These are phyloP conservation scores for Psilanteris sp. DNA, from an alignment of 1,140 invertebrate genomes.

Conservation along the genomic window DNA sequence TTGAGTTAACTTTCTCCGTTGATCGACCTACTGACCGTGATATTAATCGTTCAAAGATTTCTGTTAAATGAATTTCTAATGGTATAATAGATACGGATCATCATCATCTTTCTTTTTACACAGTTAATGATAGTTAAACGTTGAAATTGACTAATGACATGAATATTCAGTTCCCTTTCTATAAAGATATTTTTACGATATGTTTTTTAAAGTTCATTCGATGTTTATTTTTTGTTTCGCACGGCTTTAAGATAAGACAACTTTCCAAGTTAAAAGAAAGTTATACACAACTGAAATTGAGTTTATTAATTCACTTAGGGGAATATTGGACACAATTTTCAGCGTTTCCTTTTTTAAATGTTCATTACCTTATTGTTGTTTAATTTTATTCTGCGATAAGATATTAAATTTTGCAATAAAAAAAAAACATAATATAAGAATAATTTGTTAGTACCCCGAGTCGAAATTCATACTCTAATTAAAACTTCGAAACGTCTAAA, in stretches of 20 bases:
- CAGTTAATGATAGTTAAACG: too few relatives aligned
- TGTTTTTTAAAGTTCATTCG: constrained; percentile 16
- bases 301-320: constrained; percentile 45
- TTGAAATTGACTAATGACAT: too few relatives aligned
- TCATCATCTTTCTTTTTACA: constrained; percentile 30
- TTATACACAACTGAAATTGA: constrained; percentile 41
- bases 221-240: constrained; percentile 27
- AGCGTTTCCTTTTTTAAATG: constrained; percentile 6
- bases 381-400: too few relatives aligned
- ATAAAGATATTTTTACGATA: constrained; percentile 12
- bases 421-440: too few relatives aligned
- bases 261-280: constrained; percentile 48
- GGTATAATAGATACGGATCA: constrained; percentile 23
- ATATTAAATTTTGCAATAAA: too few relatives aligned
- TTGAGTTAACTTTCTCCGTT: constrained; percentile 75
- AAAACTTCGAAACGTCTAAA: too few relatives aligned
- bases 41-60: constrained; percentile 74
- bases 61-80: constrained; percentile 63
- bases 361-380: too few relatives aligned
- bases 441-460: too few relatives aligned
- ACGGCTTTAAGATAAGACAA: constrained; percentile 19
- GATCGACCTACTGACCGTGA: constrained; percentile 77
- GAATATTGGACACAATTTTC: constrained; percentile 24
- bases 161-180: constrained; percentile 53
- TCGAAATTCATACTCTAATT: too few relatives aligned